Percentiles rank a stretch among this genome's conserved stretches.
phyloP scores from a whole-genome alignment of 2,888 invertebrate species.

The Amiota mariae region DNA sequence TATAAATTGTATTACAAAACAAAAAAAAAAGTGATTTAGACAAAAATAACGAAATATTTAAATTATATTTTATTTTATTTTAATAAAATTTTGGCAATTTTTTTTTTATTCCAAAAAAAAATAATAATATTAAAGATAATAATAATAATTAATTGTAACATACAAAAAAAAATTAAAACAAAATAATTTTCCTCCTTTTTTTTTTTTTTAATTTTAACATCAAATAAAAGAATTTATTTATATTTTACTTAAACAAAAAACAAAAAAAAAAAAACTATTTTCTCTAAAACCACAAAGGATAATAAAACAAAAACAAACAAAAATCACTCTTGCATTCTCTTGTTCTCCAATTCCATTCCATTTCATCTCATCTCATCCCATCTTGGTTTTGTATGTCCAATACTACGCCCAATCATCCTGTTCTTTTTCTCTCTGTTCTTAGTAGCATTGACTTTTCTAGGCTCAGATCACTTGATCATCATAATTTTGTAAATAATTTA shows the following conservation, averaged over 20 bases:
- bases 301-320: background rate
- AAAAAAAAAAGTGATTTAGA: background rate
- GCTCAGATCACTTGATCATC: background rate
- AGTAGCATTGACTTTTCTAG: background rate
- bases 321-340: background rate
- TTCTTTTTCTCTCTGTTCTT: background rate
- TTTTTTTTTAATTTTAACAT: background rate
- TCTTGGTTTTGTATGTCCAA: too few relatives aligned
- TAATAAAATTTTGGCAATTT: constrained; percentile 2
- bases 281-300: background rate
- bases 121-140: constrained; percentile 1
- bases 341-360: background rate
- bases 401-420: too few relatives aligned
- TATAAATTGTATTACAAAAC: background rate
- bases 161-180: constrained; percentile 10
- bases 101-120: background rate
- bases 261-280: background rate
- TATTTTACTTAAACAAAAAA: background rate
- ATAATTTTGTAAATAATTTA: background rate
- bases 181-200: too few relatives aligned
- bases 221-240: background rate
- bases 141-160: constrained; percentile 2
- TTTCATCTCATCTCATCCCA: too few relatives aligned
- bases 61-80: background rate
- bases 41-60: background rate